A percentile compares a stretch with the other conserved stretches of the same genome.
These are phyloP conservation scores for Spodoptera picta DNA, from an alignment of 2,888 invertebrate species.

Conservation along the genomic window DNA sequence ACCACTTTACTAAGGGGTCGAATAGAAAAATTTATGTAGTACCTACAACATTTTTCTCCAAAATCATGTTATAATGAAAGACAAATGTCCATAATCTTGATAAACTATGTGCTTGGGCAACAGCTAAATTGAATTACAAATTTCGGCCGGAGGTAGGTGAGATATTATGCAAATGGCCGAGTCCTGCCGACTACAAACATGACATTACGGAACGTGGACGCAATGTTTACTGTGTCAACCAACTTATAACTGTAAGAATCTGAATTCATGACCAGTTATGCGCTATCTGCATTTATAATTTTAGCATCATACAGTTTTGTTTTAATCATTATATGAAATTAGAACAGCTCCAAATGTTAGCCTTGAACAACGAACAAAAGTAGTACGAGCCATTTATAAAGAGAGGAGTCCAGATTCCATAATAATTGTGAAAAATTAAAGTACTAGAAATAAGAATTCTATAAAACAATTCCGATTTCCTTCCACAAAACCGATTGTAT, in stretches of 20 bases:
- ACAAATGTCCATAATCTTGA: constrained; percentile 63
- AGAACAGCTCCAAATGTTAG: no score
- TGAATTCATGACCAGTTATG: constrained; percentile 19
- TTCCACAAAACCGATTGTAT: no score
- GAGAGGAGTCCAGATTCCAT: no score
- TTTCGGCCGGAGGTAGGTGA: constrained; percentile 66
- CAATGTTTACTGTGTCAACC: constrained; percentile 43
- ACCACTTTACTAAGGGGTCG: constrained; percentile 32
- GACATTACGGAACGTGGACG: constrained; percentile 50
- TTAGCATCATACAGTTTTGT: no score
- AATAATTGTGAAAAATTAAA: no score
- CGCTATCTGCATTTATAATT: constrained; percentile 18
- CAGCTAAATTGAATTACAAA: constrained; percentile 75
- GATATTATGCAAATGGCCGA: constrained; percentile 72
- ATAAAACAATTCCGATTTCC: no score
- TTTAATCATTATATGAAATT: no score
- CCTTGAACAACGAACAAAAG: no score
- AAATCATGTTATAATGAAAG: constrained; percentile 56
- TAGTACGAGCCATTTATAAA: no score
- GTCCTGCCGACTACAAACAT: constrained; percentile 61
- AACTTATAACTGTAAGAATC: constrained; percentile 39
- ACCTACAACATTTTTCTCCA: constrained; percentile 31
- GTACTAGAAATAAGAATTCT: no score
- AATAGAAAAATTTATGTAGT: constrained; percentile 48
- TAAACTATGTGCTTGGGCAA: constrained; percentile 65